phyloP scores from a whole-genome alignment of 2,888 invertebrate genomes.

The Dorcus hopei region DNA sequence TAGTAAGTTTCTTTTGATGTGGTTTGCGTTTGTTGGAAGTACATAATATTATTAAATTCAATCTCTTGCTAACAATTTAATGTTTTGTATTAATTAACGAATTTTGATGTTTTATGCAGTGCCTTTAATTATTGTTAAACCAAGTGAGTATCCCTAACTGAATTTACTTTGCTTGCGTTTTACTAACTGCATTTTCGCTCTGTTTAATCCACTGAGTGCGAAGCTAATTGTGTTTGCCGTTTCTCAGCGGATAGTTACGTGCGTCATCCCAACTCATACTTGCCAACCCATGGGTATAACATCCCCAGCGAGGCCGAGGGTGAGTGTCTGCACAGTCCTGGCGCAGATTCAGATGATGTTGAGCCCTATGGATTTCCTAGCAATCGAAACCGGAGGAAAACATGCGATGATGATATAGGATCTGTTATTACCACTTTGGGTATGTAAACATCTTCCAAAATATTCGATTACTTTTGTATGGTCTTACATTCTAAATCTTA shows the following conservation, averaged over 20 bases:
- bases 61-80: not conserved
- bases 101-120: constrained; percentile 45
- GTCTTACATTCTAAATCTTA: not conserved
- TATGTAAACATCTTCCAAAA: constrained; percentile 28
- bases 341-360: constrained; percentile 50
- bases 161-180: not conserved
- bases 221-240: not conserved
- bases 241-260: constrained; percentile 62
- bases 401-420: constrained; percentile 61
- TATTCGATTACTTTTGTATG: no score
- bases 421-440: constrained; percentile 68
- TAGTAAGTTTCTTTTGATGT: constrained; percentile 15
- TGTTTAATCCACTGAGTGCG: constrained; percentile 4
- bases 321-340: constrained; percentile 50
- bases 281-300: constrained; percentile 64
- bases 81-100: constrained; percentile 7
- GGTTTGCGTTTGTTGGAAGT: not conserved
- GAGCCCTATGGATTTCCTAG: constrained; percentile 54
- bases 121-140: constrained; percentile 58
- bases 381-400: constrained; percentile 48
- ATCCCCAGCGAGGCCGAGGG: constrained; percentile 65
- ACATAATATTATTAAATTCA: not conserved
- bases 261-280: constrained; percentile 80
- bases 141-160: constrained; percentile 46
- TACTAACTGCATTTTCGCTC: not conserved